Conservation (phyloP, 2,888 invertebrate species). For the Drosophila gaucha region DNA sequence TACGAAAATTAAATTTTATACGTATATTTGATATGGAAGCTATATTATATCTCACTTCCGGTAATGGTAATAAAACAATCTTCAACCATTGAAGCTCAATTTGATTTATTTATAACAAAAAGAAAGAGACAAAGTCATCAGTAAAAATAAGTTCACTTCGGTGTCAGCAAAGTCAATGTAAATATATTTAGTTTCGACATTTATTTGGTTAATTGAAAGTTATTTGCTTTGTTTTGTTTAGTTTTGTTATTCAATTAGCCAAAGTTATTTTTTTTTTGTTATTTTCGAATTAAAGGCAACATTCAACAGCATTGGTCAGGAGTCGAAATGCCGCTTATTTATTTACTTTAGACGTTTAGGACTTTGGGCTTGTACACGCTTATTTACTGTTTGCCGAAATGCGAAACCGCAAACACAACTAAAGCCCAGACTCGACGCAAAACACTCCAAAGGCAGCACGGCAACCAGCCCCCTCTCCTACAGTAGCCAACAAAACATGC, state of each 20-base stretch:
- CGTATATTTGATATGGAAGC: neutral
- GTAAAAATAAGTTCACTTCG: conserved; percentile 9
- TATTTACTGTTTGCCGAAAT: conserved; percentile 74
- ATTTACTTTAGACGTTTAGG: conserved; percentile 68
- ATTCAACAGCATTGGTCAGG: conserved; percentile 36
- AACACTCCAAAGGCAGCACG: conserved; percentile 28
- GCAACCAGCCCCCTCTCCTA: neutral
- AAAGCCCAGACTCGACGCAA: conserved; percentile 20
- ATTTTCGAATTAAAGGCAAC: conserved; percentile 32
- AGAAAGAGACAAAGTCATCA: neutral
- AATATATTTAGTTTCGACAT: conserved; percentile 49
- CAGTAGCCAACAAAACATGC: conserved; percentile 32
- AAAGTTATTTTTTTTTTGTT: conserved; percentile 37
- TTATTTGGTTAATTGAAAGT: conserved; percentile 52
- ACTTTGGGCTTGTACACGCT: conserved; percentile 48
- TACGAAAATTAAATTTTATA: too few species aligned
- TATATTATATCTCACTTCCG: neutral
- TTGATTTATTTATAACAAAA: neutral
- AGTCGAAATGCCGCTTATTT: conserved; percentile 51
- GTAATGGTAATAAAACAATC: neutral
- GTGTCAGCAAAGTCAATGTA: conserved; percentile 8
- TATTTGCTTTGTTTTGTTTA: conserved; percentile 56
- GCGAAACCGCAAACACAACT: conserved; percentile 72
- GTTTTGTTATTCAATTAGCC: conserved; percentile 64
- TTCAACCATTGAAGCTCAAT: too few species aligned